Evolutionary conservation across 2,888 invertebrate species (phyloP), one percentile per base, ranked within the genome.

Genomic region (Serripes groenlandicus): DNA sequence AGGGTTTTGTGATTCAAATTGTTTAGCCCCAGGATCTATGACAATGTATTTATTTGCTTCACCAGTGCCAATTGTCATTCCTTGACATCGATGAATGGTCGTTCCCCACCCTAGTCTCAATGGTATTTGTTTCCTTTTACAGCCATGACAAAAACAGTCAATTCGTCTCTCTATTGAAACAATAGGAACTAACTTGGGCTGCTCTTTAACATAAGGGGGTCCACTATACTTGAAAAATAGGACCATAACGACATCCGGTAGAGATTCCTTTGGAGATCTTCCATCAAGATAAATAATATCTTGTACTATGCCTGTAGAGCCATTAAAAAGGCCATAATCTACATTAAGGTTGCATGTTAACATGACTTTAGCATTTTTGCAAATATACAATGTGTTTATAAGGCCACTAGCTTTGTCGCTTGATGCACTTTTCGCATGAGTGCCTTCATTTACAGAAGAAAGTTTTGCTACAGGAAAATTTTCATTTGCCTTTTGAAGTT

Each of bases 161-260:
- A 84, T 54, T 69, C 23, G 70, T 49, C 85, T 79, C 62, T 83
- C 68, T n/a, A 85, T 64, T n/a, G 85, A 80, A 23, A 76, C 60
- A 64, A 84, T 77, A n/a, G 88, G 80, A n/a, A 80, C 73, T n/a
- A 81, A 15, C 66, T 72, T 78, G 1, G 80, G 81, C 32, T 71
- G 42, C 7, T 32, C 26, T 34, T 26, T 11, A 2, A 87, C n/a
- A 69, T 76, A 87, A n/a, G 76, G 18, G 37, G 78, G 83, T 15
- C 87, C 87, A 56, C 66, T 70, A 34, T 83, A 81, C 23, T 72
- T 83, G 3, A 9, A n/a, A 70, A 86, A 88, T 11, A 79, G 56
- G 9, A 90, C 88, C 79, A 88, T 86, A 2, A 89, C 84, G 58
- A 83, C 86, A 78, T 78, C 76, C 23, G 89, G 86, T 28, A 82